Evolutionary conservation across 2,797 vertebrate species (phyloP).

Genomic region (Carcharodon carcharias): DNA sequence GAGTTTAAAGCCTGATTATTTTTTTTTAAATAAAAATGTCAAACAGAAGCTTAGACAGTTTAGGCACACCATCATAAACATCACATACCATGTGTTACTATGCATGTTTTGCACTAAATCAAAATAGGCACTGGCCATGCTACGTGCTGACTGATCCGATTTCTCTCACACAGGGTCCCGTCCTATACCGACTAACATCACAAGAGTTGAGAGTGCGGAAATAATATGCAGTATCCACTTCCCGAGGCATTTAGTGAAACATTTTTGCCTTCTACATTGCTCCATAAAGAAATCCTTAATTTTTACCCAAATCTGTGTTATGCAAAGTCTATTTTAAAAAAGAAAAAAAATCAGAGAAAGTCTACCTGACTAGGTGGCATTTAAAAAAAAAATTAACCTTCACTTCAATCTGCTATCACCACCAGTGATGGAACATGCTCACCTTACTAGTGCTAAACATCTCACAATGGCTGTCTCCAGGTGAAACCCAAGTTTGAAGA

Average conservation of each 20-base stretch:
- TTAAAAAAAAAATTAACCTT: not conserved
- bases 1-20: conserved; percentile 14
- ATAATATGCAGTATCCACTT: not conserved
- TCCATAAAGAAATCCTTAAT: not conserved
- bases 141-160: not conserved
- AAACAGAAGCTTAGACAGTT: not conserved
- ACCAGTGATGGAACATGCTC: not conserved
- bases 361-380: not conserved
- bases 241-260: not conserved
- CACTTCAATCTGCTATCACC: not conserved
- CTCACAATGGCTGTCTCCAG: not conserved
- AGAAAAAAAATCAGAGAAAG: not conserved
- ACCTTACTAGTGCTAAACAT: not conserved
- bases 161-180: not conserved
- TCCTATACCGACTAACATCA: not conserved
- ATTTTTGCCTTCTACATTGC: not conserved
- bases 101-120: conserved; percentile 33
- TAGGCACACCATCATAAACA: conserved; percentile 29
- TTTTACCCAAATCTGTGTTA: not conserved
- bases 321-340: not conserved
- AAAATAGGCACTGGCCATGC: not conserved
- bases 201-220: not conserved
- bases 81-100: conserved; percentile 14
- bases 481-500: not conserved
- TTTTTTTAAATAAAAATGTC: not conserved